A percentile compares a stretch with the other conserved stretches of the same genome.
Evolutionary conservation across 92 coral and sea anemone genomes (phyloP).

Genomic region (Parazoanthus swiftii): DNA sequence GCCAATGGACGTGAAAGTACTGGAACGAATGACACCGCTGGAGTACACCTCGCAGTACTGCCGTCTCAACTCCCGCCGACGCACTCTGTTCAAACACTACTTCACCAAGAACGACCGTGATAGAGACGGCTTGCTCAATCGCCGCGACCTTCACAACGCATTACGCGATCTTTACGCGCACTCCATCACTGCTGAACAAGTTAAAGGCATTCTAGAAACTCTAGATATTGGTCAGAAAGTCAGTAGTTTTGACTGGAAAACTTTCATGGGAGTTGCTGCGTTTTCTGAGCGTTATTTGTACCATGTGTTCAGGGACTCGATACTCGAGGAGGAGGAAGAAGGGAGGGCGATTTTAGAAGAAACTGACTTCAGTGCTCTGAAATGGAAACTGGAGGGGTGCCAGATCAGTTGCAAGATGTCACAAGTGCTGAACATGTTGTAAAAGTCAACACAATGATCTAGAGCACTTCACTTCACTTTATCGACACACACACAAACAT

Average conservation of each 20-base stretch:
- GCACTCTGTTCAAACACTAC: conserved; percentile 79
- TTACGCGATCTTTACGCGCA: conserved; percentile 84
- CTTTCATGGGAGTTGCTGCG: conserved; percentile 81
- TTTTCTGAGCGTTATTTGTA: conserved; percentile 92
- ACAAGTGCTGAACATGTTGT: conserved; percentile 63
- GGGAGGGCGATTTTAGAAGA: conserved; percentile 80
- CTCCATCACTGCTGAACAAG: conserved; percentile 72
- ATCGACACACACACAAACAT: no score
- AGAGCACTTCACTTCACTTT: no score
- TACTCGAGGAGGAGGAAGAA: conserved; percentile 57
- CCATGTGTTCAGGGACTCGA: conserved; percentile 55
- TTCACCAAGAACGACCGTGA: conserved; percentile 92
- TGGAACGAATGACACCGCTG: conserved; percentile 81
- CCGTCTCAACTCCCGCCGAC: conserved; percentile 77
- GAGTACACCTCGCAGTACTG: conserved; percentile 83
- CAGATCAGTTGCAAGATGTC: conserved; percentile 61
- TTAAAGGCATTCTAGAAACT: conserved; percentile 67
- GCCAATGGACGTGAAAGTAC: conserved; percentile 89
- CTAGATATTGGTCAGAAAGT: conserved; percentile 67
- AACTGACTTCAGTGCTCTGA: conserved; percentile 92
- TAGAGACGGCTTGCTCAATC: conserved; percentile 77
- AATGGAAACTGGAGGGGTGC: conserved; percentile 92
- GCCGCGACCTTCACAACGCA: conserved; percentile 80
- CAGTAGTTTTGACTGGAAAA: conserved; percentile 63
- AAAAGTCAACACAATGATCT: conserved; percentile 7